These are phyloP conservation scores for Cyclopterus lumpus DNA, from an alignment of 2,797 vertebrate species.

Conservation along the genomic window DNA sequence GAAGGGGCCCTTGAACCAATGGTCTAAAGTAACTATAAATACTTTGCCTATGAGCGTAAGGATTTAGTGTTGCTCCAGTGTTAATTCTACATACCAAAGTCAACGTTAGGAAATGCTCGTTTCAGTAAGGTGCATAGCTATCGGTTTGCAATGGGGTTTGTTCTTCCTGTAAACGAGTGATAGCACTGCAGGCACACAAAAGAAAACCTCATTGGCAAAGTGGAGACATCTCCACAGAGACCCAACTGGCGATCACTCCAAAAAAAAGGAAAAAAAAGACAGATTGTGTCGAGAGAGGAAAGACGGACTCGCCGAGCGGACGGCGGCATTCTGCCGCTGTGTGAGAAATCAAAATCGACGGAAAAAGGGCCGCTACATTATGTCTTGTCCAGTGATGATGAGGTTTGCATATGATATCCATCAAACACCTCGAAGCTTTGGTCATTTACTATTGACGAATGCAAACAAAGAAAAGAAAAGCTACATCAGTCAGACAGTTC, in stretches of 20 bases:
- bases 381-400: constrained; percentile 75
- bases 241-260: constrained; percentile 29
- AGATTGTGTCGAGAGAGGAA: background rate
- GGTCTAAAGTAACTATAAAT: constrained; percentile 37
- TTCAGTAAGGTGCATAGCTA: constrained; percentile 85
- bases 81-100: constrained; percentile 57
- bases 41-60: constrained; percentile 36
- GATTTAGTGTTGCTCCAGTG: constrained; percentile 63
- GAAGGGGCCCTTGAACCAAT: constrained; percentile 14
- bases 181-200: constrained; percentile 63
- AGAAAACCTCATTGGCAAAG: constrained; percentile 68
- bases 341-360: background rate
- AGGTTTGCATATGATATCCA: constrained; percentile 80
- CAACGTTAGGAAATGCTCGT: constrained; percentile 69
- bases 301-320: constrained; percentile 17
- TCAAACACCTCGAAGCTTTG: constrained; percentile 83
- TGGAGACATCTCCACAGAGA: constrained; percentile 44
- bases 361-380: constrained; percentile 64
- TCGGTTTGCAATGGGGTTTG: constrained; percentile 64
- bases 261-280: background rate
- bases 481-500: constrained; percentile 60
- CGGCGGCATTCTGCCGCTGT: constrained; percentile 3
- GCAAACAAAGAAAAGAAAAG: constrained; percentile 48
- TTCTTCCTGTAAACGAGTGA: constrained; percentile 77
- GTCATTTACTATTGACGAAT: constrained; percentile 79